Evolutionary conservation across 2,113 vertebrate species (phyloP).

Genomic region (Balaeniceps rex): DNA sequence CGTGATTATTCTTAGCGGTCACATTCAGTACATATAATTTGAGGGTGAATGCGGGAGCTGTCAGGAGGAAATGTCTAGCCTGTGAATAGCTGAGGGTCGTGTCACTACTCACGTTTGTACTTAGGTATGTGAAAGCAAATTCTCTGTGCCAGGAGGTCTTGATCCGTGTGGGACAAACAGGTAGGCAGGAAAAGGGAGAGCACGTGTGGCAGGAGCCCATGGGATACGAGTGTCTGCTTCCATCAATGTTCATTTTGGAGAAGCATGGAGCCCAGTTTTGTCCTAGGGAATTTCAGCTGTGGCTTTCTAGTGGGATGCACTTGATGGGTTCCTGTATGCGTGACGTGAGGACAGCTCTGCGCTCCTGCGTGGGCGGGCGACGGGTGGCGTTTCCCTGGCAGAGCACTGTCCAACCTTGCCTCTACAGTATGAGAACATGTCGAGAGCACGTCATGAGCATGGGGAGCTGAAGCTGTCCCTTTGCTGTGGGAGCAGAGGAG

Average conservation of each 20-base stretch:
- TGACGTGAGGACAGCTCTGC: not conserved
- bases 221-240: not conserved
- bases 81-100: slow-evolving; percentile 11
- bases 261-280: not conserved
- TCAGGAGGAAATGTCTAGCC: not conserved
- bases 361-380: fast-evolving
- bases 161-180: not conserved
- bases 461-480: not conserved
- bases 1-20: slow-evolving; percentile 52
- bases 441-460: fast-evolving
- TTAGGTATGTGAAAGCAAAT: not conserved
- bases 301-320: not conserved
- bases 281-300: not conserved
- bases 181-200: not conserved
- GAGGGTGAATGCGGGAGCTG: slow-evolving; percentile 32
- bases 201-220: fast-evolving
- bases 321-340: not conserved
- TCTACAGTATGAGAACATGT: fast-evolving
- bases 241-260: not conserved
- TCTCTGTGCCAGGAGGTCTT: not conserved
- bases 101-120: not conserved
- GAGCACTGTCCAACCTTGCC: not conserved
- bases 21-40: slow-evolving; percentile 3
- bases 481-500: not conserved
- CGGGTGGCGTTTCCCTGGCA: not conserved